phyloP scores from a whole-genome alignment of 1,140 invertebrate genomes.

The Drosophila triauraria region DNA sequence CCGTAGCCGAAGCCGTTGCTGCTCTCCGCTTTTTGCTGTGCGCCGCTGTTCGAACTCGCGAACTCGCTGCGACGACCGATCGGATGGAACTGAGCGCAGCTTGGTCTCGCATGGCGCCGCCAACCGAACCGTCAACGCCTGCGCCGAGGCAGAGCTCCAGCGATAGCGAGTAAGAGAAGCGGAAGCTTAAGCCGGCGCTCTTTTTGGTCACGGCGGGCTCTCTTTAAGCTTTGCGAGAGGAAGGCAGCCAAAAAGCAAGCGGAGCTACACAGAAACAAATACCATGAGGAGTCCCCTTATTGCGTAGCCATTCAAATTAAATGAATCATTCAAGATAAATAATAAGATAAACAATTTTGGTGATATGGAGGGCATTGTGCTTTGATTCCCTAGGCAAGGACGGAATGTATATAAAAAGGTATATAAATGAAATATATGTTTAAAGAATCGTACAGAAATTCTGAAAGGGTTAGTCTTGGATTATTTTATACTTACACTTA shows the following conservation, averaged over 20 bases:
- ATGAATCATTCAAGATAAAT: not conserved
- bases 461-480: too few species aligned
- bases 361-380: not conserved
- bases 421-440: too few species aligned
- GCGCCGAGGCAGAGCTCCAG: constrained; percentile 14
- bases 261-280: constrained; percentile 7
- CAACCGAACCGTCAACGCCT: constrained; percentile 23
- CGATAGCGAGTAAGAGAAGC: constrained; percentile 20
- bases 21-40: constrained; percentile 19
- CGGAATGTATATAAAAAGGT: too few species aligned
- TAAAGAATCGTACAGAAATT: too few species aligned
- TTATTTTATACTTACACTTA: too few species aligned
- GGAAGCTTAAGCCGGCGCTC: constrained; percentile 9
- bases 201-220: not conserved
- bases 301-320: not conserved
- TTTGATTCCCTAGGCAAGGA: not conserved
- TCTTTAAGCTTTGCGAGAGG: not conserved
- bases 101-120: constrained; percentile 27
- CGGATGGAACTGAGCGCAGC: constrained; percentile 62
- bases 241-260: not conserved
- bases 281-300: not conserved
- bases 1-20: constrained; percentile 50
- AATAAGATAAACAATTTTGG: too few species aligned
- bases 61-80: constrained; percentile 71
- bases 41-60: constrained; percentile 41